Percentiles rank a stretch among this genome's conserved stretches.
Evolutionary conservation across 2,113 vertebrate species (phyloP).

Genomic region (Muscicapa adusta): DNA sequence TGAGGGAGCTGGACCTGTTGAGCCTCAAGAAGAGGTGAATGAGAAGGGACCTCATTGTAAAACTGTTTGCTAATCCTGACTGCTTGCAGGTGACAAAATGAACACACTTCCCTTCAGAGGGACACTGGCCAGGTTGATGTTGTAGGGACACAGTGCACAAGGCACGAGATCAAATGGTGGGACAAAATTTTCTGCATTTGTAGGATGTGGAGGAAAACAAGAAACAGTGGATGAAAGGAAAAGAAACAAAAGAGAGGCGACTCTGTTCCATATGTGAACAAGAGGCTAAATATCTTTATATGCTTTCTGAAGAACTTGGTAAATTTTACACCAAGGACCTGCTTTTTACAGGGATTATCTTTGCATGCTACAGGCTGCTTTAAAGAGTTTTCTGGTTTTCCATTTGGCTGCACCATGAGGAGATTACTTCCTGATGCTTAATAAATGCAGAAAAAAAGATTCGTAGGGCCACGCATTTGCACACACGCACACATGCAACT

Average conservation of each 20-base stretch:
- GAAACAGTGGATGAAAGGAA: background rate
- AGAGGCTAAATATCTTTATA: background rate
- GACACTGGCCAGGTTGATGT: background rate
- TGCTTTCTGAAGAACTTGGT: background rate
- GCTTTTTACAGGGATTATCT: background rate
- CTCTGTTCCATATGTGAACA: background rate
- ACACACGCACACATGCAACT: background rate
- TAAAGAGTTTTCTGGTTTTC: background rate
- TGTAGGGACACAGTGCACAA: rapidly evolving
- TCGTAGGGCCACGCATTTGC: background rate
- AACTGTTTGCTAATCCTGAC: background rate
- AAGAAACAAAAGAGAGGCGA: background rate
- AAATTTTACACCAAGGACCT: background rate
- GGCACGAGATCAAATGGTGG: background rate
- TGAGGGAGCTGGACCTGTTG: background rate
- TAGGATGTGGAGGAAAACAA: background rate
- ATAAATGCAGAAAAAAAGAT: conserved; percentile 9
- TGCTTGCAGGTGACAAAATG: background rate
- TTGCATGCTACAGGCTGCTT: background rate
- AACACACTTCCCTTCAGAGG: background rate
- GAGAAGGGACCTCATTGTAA: background rate
- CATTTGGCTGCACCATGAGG: background rate
- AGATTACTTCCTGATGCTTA: conserved; percentile 27
- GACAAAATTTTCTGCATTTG: background rate
- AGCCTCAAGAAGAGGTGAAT: background rate